These are phyloP conservation scores for Campopleginae sp. DNA, from an alignment of 2,888 invertebrate genomes.

Conservation along the genomic window DNA sequence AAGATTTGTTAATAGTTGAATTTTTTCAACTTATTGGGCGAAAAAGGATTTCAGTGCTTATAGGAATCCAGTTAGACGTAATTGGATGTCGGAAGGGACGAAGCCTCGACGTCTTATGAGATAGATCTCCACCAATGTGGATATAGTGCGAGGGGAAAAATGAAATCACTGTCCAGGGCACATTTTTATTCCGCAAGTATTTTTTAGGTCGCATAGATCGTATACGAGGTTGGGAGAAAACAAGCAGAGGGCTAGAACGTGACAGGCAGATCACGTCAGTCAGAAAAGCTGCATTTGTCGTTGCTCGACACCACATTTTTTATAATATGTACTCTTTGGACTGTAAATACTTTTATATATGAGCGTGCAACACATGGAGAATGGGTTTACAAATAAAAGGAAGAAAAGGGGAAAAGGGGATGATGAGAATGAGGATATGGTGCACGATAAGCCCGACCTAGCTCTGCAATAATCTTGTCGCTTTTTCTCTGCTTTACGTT, in stretches of 20 bases:
- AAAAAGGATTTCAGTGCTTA: not conserved
- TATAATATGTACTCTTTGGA: constrained; percentile 25
- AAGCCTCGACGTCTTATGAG: not conserved
- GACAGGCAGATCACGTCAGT: constrained; percentile 52
- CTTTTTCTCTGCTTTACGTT: constrained; percentile 53
- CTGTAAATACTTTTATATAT: constrained; percentile 11
- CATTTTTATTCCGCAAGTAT: constrained; percentile 41
- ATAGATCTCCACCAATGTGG: constrained; percentile 33
- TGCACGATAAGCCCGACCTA: constrained; percentile 56
- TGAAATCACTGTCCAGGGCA: constrained; percentile 40
- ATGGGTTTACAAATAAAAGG: not conserved
- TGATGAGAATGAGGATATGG: constrained; percentile 63
- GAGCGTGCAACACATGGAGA: not conserved
- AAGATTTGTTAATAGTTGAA: not conserved
- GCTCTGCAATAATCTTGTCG: constrained; percentile 63
- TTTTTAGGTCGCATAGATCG: constrained; percentile 42
- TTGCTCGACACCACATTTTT: constrained; percentile 34
- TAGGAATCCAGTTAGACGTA: not conserved
- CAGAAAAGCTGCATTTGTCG: constrained; percentile 44
- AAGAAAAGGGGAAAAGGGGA: constrained; percentile 9
- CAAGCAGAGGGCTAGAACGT: constrained; percentile 37
- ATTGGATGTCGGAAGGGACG: not conserved
- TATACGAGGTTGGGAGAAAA: constrained; percentile 4
- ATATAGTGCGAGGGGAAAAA: not conserved
- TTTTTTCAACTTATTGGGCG: not conserved